Evolutionary conservation across 92 coral and sea anemone species (phyloP).

Genomic region (Epizoanthus ramosus): DNA sequence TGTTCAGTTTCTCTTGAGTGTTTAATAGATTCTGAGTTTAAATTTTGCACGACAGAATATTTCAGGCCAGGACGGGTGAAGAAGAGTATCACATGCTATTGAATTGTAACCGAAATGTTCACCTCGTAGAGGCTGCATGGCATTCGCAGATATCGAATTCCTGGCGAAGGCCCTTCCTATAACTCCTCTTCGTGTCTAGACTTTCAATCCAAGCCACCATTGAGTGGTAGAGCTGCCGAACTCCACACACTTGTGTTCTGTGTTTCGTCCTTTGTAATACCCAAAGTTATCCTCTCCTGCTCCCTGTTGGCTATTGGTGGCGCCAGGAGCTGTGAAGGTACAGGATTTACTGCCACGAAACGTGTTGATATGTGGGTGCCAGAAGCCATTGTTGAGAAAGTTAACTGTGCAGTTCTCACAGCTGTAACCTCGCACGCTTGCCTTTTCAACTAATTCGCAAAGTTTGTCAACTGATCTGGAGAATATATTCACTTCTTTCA

Average conservation of each 20-base stretch:
- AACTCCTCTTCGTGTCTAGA: not conserved
- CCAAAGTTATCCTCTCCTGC: not conserved
- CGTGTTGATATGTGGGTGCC: conserved; percentile 5
- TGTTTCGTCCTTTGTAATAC: not conserved
- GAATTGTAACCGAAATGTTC: too few relatives aligned
- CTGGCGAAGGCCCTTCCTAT: too few relatives aligned
- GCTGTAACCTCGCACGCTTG: not conserved
- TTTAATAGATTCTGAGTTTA: too few relatives aligned
- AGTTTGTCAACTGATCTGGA: not conserved
- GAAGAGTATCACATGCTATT: too few relatives aligned
- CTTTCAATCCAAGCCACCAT: not conserved
- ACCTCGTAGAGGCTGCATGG: too few relatives aligned
- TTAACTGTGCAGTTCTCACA: not conserved
- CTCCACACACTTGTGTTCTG: not conserved
- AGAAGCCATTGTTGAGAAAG: conserved; percentile 10
- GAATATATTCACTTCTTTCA: not conserved
- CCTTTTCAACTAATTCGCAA: not conserved
- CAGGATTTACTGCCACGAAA: not conserved
- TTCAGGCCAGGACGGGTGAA: too few relatives aligned
- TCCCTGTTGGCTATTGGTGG: not conserved
- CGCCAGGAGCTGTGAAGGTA: not conserved
- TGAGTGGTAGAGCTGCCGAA: not conserved
- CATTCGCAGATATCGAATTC: too few relatives aligned
- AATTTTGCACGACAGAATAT: too few relatives aligned
- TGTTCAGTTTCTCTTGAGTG: too few relatives aligned